Base-by-base conservation (phyloP, 2,888 invertebrate genomes). In the Lottia scabra region DNA sequence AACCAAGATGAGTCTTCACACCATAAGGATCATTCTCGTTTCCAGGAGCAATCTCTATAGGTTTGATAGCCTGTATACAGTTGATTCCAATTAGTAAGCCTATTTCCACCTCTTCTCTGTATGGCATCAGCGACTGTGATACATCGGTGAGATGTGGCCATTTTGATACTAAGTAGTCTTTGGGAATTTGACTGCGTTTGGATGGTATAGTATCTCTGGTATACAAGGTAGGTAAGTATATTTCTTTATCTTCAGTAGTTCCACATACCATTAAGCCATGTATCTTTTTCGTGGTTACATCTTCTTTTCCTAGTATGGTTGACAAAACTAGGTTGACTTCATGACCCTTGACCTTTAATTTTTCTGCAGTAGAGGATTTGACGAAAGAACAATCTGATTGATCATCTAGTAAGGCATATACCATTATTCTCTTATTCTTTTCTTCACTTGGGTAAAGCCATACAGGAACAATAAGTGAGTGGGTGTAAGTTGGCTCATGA, bases 1-100 rank as follows among this genome's bases (percentile, higher is more conserved):
- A 68, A 16, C 68, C 63, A n/a, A 68, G 63, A 63, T 63, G 6
- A n/a, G 68, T 68, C n/a, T 19, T 44, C 48, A 46, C 30, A n/a
- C 68, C 68, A 30, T 62, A 62, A 10, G 68, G 68, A 10, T 67
- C 67, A 26, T 16, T 67, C 12, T 67, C 67, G 4, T 67, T 46
- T 15, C 26, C n/a, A 30, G 27, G 30, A 30, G 27, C 30, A 19
- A 68, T 68, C 10, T 48, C 68, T 27, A 48, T 30, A 19, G 56
- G 56, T 23, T 56, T 56, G 56, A 56, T 56, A 13, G 56, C 56
- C 23, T 56, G 56, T 56, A 56, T 56, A 56, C 56, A 23, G 56
- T 56, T 56, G 56, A 23, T 56, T 15, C 56, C 56, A 19, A 56
- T n/a, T 6, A 56, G 13, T 13, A 56, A 3, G n/a, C 56, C 56